Evolutionary conservation across 2,797 vertebrate genomes (phyloP).

Genomic region (Eupleurogrammus muticus): DNA sequence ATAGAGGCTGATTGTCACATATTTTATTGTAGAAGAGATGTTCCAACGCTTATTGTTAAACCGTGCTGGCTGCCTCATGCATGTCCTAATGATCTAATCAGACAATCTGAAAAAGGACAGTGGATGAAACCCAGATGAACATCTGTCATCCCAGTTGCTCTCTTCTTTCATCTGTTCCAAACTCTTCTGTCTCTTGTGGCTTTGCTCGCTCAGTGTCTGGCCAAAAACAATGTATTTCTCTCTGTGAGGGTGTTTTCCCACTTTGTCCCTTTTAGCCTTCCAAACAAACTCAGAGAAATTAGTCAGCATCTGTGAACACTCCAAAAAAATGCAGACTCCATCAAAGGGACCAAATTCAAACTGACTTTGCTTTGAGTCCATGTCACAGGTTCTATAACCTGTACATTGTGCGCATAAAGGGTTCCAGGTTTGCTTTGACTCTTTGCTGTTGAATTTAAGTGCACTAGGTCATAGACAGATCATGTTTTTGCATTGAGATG

Average conservation of each 20-base stretch:
- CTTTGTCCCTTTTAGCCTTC: too few species aligned
- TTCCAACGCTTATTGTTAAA: conserved; percentile 2
- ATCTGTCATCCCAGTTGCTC: conserved; percentile 45
- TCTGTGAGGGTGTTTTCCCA: neutral
- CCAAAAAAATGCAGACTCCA: too few species aligned
- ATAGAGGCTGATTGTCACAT: conserved; percentile 2
- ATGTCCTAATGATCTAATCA: conserved; percentile 35
- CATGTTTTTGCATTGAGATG: too few species aligned
- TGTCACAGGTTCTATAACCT: too few species aligned
- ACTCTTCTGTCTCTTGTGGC: conserved; percentile 22
- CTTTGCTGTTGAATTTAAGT: too few species aligned
- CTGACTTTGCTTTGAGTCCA: too few species aligned
- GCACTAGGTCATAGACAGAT: too few species aligned
- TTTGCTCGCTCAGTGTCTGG: neutral
- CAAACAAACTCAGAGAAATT: too few species aligned
- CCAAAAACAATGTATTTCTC: neutral
- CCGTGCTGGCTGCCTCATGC: conserved; percentile 29
- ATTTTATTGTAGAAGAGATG: conserved; percentile 9
- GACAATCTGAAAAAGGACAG: conserved; percentile 13
- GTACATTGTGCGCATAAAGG: too few species aligned
- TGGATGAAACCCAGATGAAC: conserved; percentile 36
- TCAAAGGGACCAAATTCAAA: too few species aligned
- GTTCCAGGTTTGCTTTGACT: too few species aligned
- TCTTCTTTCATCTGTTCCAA: conserved; percentile 47
- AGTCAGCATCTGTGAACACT: too few species aligned